Percentiles rank a stretch among this genome's conserved stretches.
Evolutionary conservation across 2,888 invertebrate genomes (phyloP).

Genomic region (Drosophila bunnanda): DNA sequence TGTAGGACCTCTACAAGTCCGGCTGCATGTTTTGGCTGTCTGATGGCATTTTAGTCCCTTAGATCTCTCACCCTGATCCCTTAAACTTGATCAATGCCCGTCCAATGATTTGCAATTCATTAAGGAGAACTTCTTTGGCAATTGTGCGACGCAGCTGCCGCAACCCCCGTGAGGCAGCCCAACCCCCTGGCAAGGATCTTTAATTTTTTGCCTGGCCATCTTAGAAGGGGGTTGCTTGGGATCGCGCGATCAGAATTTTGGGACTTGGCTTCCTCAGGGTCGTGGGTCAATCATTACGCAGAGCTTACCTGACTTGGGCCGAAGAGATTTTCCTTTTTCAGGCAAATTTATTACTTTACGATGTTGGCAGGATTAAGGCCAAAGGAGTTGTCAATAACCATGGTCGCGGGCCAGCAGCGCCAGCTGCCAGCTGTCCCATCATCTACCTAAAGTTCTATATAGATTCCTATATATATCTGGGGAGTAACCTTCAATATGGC

Average conservation of each 20-base stretch:
- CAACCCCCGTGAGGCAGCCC: conserved; percentile 33
- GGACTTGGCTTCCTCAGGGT: conserved; percentile 37
- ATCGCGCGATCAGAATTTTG: conserved; percentile 10
- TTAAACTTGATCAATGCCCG: conserved; percentile 57
- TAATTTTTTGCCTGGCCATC: conserved; percentile 11
- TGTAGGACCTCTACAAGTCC: conserved; percentile 4
- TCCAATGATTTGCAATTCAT: conserved; percentile 65
- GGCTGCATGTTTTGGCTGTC: conserved; percentile 23
- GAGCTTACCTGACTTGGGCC: conserved; percentile 66
- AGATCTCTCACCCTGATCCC: conserved; percentile 26
- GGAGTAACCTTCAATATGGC: conserved; percentile 54
- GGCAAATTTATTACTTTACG: conserved; percentile 58
- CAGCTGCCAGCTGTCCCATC: conserved; percentile 63
- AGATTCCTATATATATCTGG: conserved; percentile 9
- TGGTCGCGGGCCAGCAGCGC: conserved; percentile 44
- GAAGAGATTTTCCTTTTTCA: conserved; percentile 36
- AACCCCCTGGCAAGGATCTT: conserved; percentile 53
- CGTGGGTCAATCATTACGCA: conserved; percentile 68
- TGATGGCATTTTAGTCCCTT: conserved; percentile 22
- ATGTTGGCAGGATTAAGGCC: conserved; percentile 63
- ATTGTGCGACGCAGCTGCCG: conserved; percentile 63
- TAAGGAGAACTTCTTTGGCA: conserved; percentile 50
- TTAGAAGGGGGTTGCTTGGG: conserved; percentile 62
- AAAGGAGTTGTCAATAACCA: conserved; percentile 60
- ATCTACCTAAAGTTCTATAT: conserved; percentile 20